phyloP scores from a whole-genome alignment of 2,113 vertebrate genomes.

The Prinia subflava region DNA sequence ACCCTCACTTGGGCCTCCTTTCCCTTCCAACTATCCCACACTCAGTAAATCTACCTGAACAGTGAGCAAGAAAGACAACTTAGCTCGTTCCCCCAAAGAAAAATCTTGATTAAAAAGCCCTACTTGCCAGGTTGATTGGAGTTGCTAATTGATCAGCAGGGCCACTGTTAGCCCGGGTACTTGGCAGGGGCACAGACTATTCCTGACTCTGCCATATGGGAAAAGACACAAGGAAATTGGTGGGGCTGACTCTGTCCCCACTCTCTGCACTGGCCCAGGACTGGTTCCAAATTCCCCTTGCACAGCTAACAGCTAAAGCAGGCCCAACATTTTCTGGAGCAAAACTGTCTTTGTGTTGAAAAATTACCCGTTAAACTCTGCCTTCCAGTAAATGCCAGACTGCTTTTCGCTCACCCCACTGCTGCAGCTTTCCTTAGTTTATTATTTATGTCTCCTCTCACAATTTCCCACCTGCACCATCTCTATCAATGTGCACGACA shows the following conservation, averaged over 20 bases:
- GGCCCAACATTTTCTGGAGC: background rate
- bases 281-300: background rate
- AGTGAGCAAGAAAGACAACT: background rate
- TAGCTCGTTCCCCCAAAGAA: background rate
- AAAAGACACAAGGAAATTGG: background rate
- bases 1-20: background rate
- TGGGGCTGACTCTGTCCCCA: background rate
- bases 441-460: slow-evolving; percentile 29
- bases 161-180: accelerated
- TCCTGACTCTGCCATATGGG: background rate
- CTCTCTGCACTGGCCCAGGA: background rate
- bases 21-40: background rate
- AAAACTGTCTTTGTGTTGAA: background rate
- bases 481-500: background rate
- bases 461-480: slow-evolving; percentile 5
- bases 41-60: background rate
- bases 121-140: background rate
- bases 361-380: background rate
- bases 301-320: slow-evolving; percentile 10
- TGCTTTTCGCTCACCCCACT: background rate
- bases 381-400: slow-evolving; percentile 23
- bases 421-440: background rate
- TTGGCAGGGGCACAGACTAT: background rate
- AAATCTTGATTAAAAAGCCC: background rate
- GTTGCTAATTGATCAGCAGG: background rate